These are phyloP conservation scores for Eupithecia subfuscata DNA, from an alignment of 2,888 invertebrate genomes.

Conservation along the genomic window DNA sequence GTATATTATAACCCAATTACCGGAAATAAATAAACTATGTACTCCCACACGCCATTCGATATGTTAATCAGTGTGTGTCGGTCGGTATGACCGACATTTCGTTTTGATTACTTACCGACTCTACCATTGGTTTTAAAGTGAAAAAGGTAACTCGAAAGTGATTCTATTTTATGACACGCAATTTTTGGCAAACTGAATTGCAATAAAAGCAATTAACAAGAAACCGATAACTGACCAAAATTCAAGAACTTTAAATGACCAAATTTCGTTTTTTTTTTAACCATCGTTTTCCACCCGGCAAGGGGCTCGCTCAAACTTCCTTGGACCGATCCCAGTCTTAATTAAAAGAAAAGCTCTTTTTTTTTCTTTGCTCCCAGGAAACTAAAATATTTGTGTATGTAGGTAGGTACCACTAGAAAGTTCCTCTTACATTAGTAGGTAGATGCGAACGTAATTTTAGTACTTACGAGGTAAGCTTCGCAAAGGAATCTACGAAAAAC, in stretches of 20 bases:
- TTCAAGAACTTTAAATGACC: no score
- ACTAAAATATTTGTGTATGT: neutral
- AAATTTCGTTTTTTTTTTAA: neutral
- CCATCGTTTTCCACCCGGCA: neutral
- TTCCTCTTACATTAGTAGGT: neutral
- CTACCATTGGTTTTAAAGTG: slow-evolving; percentile 14
- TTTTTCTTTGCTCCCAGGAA: neutral
- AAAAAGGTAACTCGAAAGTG: neutral
- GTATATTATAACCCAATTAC: slow-evolving; percentile 29
- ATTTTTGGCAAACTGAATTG: neutral
- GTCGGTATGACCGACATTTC: slow-evolving; percentile 44
- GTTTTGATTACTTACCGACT: slow-evolving; percentile 38
- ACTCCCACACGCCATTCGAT: slow-evolving; percentile 44
- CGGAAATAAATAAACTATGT: slow-evolving; percentile 26
- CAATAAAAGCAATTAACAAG: neutral
- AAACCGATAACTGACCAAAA: neutral
- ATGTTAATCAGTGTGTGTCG: slow-evolving; percentile 45
- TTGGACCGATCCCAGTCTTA: neutral
- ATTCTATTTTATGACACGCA: neutral
- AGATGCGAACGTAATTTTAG: neutral
- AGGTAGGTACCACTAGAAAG: no score
- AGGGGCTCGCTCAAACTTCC: neutral
- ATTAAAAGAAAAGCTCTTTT: neutral
- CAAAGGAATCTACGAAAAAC: neutral
- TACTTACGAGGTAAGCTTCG: neutral